Evolutionary conservation across 1,140 invertebrate genomes (phyloP).

Genomic region (Bacillus rossius): DNA sequence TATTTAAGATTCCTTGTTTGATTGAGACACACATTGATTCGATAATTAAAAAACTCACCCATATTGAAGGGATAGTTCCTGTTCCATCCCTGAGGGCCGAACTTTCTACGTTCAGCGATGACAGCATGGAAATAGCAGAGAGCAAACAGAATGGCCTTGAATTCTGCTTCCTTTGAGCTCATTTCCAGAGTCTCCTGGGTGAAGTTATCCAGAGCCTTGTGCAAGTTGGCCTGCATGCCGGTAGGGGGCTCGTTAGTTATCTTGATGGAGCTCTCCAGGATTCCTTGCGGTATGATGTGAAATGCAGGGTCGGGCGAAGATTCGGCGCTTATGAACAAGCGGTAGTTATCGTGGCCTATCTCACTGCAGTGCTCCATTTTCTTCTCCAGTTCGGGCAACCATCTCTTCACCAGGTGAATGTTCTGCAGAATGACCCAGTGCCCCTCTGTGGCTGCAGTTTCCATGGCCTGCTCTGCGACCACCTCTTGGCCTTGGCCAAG

Average conservation of each 20-base stretch:
- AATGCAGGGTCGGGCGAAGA: constrained; percentile 51
- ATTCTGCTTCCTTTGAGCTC: constrained; percentile 91
- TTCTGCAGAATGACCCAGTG: constrained; percentile 94
- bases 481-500: constrained; percentile 89
- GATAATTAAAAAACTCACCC: constrained; percentile 27
- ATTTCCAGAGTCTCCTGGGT: constrained; percentile 88
- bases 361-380: constrained; percentile 76
- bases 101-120: constrained; percentile 86
- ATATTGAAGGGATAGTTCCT: constrained; percentile 56
- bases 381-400: constrained; percentile 85
- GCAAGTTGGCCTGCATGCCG: constrained; percentile 90
- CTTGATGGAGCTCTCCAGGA: constrained; percentile 91
- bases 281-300: constrained; percentile 71
- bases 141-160: constrained; percentile 87
- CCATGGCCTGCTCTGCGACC: constrained; percentile 83
- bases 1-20: too few species aligned
- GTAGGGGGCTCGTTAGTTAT: constrained; percentile 95
- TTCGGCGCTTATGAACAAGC: constrained; percentile 67
- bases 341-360: constrained; percentile 63
- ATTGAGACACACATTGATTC: neutral
- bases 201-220: constrained; percentile 92
- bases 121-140: constrained; percentile 96
- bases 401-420: constrained; percentile 85
- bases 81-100: constrained; percentile 95
- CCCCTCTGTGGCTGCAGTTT: constrained; percentile 65